Percentiles rank a stretch among this genome's conserved stretches.
Evolutionary conservation across 2,888 invertebrate genomes (phyloP).

Genomic region (Limnephilus rhombicus): DNA sequence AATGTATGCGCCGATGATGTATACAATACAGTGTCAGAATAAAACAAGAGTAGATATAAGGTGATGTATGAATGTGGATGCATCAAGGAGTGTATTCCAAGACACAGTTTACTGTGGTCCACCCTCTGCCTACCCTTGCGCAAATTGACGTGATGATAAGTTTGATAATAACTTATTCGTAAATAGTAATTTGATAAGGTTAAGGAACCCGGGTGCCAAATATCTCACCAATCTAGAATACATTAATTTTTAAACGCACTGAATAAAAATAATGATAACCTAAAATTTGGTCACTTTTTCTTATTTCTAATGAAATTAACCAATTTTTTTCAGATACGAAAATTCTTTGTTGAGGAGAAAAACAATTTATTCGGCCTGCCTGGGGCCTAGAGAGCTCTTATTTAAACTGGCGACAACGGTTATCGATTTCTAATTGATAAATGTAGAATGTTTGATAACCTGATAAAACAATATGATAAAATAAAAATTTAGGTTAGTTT

Average conservation of each 20-base stretch:
- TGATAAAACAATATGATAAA: too few relatives aligned
- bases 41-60: not conserved
- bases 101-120: not conserved
- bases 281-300: not conserved
- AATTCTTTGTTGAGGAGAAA: not conserved
- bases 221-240: too few relatives aligned
- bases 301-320: not conserved
- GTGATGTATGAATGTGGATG: not conserved
- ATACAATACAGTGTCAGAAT: not conserved
- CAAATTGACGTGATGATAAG: too few relatives aligned
- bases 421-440: too few relatives aligned
- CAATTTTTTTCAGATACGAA: not conserved
- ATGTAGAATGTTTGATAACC: not conserved
- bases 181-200: too few relatives aligned
- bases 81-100: not conserved
- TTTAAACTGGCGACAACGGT: not conserved
- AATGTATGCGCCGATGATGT: too few relatives aligned
- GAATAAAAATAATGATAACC: too few relatives aligned
- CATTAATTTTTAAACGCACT: too few relatives aligned
- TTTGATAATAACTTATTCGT: too few relatives aligned
- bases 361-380: not conserved
- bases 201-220: too few relatives aligned
- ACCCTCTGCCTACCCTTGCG: not conserved
- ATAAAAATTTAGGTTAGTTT: too few relatives aligned
- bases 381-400: not conserved